Conservation (phyloP, 2,888 invertebrate species). For the Heliconius charithonia region DNA sequence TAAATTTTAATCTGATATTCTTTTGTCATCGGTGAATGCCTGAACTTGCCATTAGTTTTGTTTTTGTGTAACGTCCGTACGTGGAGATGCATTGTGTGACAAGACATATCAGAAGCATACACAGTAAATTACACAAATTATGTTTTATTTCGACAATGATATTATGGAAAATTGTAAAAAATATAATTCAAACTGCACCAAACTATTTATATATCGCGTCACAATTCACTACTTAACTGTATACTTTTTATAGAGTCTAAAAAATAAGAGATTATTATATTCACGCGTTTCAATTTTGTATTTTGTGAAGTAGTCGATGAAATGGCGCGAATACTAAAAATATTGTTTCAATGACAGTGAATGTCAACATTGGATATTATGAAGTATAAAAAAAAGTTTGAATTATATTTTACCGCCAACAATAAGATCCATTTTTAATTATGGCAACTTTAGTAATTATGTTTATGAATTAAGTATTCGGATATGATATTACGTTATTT, state of each 20-base stretch:
- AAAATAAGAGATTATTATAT: slow-evolving; percentile 21
- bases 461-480: slow-evolving; percentile 27
- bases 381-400: slow-evolving; percentile 21
- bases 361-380: slow-evolving; percentile 7
- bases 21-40: slow-evolving; percentile 74
- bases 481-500: slow-evolving; percentile 41
- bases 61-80: slow-evolving; percentile 43
- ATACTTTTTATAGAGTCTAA: slow-evolving; percentile 18
- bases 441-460: slow-evolving; percentile 21
- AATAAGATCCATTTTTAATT: slow-evolving; percentile 13
- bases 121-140: slow-evolving; percentile 56
- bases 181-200: slow-evolving; percentile 30
- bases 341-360: not conserved
- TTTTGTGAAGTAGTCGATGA: slow-evolving; percentile 11
- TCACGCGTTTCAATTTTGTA: slow-evolving; percentile 12
- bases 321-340: slow-evolving; percentile 7
- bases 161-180: slow-evolving; percentile 27
- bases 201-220: slow-evolving; percentile 9
- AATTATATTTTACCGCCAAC: slow-evolving; percentile 30
- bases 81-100: slow-evolving; percentile 63
- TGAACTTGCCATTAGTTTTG: slow-evolving; percentile 70
- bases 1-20: slow-evolving; percentile 75
- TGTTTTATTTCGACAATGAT: slow-evolving; percentile 12
- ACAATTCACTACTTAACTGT: not conserved
- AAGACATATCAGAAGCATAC: slow-evolving; percentile 78